Percentiles rank a stretch among this genome's conserved stretches.
Evolutionary conservation across 2,888 invertebrate species (phyloP).

Genomic region (Neoscelio sp.): DNA sequence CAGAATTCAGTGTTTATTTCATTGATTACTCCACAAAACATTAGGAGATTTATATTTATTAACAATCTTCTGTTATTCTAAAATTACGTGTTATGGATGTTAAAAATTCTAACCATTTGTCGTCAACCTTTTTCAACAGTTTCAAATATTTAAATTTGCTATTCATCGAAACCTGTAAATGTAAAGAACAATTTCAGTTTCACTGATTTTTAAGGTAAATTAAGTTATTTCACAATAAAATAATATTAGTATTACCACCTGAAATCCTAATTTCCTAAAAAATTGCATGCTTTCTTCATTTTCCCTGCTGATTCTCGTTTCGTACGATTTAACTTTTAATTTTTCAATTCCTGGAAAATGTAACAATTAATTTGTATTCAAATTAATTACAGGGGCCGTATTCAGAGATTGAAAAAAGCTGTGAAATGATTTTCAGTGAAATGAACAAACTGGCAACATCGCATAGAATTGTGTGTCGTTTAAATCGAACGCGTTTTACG

Average conservation of each 20-base stretch:
- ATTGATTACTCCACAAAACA: too few relatives aligned
- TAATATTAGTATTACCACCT: conserved; percentile 82
- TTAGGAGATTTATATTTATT: too few relatives aligned
- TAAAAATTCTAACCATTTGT: conserved; percentile 87
- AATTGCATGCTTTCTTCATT: conserved; percentile 91
- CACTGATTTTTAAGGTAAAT: background rate
- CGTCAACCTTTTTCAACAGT: conserved; percentile 86
- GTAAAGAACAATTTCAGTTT: background rate
- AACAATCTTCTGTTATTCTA: conserved; percentile 69
- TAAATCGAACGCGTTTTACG: too few relatives aligned
- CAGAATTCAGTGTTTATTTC: too few relatives aligned
- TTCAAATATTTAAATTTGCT: conserved; percentile 93
- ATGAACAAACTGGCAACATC: too few relatives aligned
- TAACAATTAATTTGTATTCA: conserved; percentile 14
- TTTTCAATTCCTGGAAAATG: conserved; percentile 84
- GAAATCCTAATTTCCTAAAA: conserved; percentile 92
- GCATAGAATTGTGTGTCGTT: too few relatives aligned
- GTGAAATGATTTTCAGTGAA: too few relatives aligned
- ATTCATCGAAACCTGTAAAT: conserved; percentile 84
- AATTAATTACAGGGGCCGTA: conserved; percentile 1
- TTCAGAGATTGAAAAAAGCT: too few relatives aligned
- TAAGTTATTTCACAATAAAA: background rate
- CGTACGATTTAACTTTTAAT: conserved; percentile 86
- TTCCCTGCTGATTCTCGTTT: conserved; percentile 91
- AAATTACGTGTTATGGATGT: conserved; percentile 67